Base-by-base conservation (phyloP, 2,797 vertebrate genomes). In the Xenopus petersii region DNA sequence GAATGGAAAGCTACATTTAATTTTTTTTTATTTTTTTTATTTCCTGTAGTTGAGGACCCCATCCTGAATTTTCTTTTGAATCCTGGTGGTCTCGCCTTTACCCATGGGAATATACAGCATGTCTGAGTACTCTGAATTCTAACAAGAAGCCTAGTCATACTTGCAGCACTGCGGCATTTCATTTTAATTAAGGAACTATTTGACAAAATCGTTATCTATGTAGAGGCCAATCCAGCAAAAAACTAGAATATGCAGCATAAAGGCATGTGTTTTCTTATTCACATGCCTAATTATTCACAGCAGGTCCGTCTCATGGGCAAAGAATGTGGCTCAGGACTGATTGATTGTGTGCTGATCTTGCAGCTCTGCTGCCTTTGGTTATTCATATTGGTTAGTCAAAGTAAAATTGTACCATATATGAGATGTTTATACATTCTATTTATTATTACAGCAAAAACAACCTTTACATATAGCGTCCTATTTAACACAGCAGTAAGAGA, bases 261-360 rank as follows among this genome's bases (percentile, higher is more conserved):
- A 56, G 16, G 15, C 54, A 56, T 56, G 54, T 56, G 54, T 17
- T 16, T 56, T 13, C 16, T 1, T 56, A 56, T 56, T 56, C 54
- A 56, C 54, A 17, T 56, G 54, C 15, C 54, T 56, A 56, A 56
- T 56, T 56, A 56, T 56, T 56, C 54, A 56, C 54, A 56, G 54
- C n/a, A 56, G 15, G 1, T 56, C 13, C 2, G 54, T 56, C 54
- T 56, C 54, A 56, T 56, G 16, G 54, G 54, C 13, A 56, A 56
- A 56, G 54, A 56, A 56, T 17, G 54, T 56, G 13, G 54, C 54
- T 17, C 15, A 15, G 13, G 2, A 16, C 54, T 56, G 54, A 56
- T 56, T 56, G 54, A 56, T 17, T 56, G 54, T 56, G 54, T 17
- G 54, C 54, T 56, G 54, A 56, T 56, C 15, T 13, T 56, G 54